A percentile compares a stretch with the other conserved stretches of the same genome.
Conservation (phyloP, 2,888 invertebrate species). For the Ptychoptera albimana region DNA sequence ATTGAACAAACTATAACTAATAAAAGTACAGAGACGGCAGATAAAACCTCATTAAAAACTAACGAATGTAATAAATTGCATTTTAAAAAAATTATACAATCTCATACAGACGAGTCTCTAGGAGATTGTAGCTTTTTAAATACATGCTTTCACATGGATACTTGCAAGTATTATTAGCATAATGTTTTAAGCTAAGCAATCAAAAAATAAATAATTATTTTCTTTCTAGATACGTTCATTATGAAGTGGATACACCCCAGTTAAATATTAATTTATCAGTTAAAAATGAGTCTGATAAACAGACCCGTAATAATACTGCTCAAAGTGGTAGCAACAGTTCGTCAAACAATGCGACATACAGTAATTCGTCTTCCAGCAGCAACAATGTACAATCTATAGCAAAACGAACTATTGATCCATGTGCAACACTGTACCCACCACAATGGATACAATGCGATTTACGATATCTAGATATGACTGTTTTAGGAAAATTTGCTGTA, state of each 20-base stretch:
- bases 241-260: constrained; percentile 69
- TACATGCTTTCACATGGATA: constrained; percentile 98
- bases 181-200: no score
- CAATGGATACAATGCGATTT: constrained; percentile 98
- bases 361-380: no score
- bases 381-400: constrained; percentile 15
- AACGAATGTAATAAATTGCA: constrained; percentile 77
- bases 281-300: no score
- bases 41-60: constrained; percentile 12
- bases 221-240: constrained; percentile 72
- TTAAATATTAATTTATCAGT: neutral
- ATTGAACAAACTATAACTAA: constrained; percentile 10
- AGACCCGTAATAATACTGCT: no score
- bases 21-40: constrained; percentile 12
- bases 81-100: constrained; percentile 91
- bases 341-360: no score
- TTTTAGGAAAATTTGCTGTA: constrained; percentile 83
- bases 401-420: constrained; percentile 25
- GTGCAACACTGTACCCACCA: constrained; percentile 63
- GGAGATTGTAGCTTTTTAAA: constrained; percentile 97
- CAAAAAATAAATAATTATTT: neutral
- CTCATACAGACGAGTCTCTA: constrained; percentile 85
- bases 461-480: constrained; percentile 35
- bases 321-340: no score
- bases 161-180: constrained; percentile 57